Evolutionary conservation across 2,888 invertebrate species (phyloP).

Genomic region (Leucania comma): DNA sequence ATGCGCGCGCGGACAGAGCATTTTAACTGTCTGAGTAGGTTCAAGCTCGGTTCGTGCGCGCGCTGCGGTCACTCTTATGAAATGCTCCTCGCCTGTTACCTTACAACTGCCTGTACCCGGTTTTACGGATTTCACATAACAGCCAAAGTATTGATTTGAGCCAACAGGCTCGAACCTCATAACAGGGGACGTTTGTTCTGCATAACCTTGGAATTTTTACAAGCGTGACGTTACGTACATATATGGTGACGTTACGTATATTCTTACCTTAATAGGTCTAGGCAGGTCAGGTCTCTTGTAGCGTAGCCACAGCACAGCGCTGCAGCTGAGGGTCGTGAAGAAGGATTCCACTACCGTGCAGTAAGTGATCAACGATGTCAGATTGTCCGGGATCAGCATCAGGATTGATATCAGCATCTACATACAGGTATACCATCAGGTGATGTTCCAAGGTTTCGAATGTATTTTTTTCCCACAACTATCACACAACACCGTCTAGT

Average conservation of each 20-base stretch:
- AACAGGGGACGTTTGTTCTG: background rate
- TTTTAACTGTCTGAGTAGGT: too few species aligned
- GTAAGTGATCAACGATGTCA: slow-evolving; percentile 97
- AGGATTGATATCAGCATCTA: slow-evolving; percentile 92
- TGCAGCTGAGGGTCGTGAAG: slow-evolving; percentile 96
- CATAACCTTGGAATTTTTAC: background rate
- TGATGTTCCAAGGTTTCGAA: background rate
- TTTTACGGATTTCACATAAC: background rate
- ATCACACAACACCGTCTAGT: too few species aligned
- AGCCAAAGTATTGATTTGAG: background rate
- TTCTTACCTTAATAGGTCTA: slow-evolving; percentile 94
- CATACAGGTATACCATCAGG: background rate
- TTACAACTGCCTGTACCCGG: too few species aligned
- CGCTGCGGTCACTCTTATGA: too few species aligned
- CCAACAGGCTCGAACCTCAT: background rate
- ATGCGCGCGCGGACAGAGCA: too few species aligned
- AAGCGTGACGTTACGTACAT: background rate
- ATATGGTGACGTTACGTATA: background rate
- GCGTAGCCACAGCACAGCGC: slow-evolving; percentile 95
- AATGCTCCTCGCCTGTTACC: too few species aligned
- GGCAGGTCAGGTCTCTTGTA: slow-evolving; percentile 94
- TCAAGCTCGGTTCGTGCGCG: too few species aligned
- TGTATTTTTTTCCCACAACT: too few species aligned
- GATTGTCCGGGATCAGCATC: slow-evolving; percentile 96
- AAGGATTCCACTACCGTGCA: slow-evolving; percentile 98